Evolutionary conservation across 2,797 vertebrate species (phyloP).

Genomic region (Notamacropus eugenii): DNA sequence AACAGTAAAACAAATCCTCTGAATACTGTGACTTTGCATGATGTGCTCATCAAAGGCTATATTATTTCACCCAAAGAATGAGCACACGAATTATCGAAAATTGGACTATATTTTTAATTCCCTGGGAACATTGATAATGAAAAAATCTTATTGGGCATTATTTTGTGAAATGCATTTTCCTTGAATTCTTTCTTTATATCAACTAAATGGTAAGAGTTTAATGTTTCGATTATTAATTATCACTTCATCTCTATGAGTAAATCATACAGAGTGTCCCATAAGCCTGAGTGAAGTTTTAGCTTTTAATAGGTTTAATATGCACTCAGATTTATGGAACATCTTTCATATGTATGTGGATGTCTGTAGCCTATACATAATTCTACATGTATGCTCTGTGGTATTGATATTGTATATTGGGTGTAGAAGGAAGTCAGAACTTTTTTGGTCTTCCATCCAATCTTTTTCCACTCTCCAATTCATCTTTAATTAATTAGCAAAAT

Average conservation of each 20-base stretch:
- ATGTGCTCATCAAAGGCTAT: not conserved
- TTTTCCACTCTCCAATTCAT: not conserved
- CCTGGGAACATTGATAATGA: not conserved
- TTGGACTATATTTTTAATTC: slow-evolving; percentile 33
- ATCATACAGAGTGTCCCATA: not conserved
- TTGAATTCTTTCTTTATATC: not conserved
- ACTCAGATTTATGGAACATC: not conserved
- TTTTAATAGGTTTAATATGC: not conserved
- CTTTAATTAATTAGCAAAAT: not conserved
- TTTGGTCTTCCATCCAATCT: not conserved
- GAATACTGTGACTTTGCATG: not conserved
- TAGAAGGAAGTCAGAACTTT: not conserved
- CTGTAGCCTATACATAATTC: not conserved
- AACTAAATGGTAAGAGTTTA: not conserved
- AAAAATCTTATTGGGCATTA: not conserved
- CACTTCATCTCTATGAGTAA: not conserved
- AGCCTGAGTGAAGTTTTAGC: not conserved
- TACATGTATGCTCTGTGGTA: not conserved
- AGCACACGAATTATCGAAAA: slow-evolving; percentile 27
- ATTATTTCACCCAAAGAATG: not conserved
- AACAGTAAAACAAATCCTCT: not conserved
- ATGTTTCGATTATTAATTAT: not conserved
- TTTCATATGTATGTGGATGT: not conserved
- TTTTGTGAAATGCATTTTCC: not conserved
- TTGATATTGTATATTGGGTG: not conserved